Conservation (phyloP, 2,113 vertebrate genomes). For the Dipodomys ordii region DNA sequence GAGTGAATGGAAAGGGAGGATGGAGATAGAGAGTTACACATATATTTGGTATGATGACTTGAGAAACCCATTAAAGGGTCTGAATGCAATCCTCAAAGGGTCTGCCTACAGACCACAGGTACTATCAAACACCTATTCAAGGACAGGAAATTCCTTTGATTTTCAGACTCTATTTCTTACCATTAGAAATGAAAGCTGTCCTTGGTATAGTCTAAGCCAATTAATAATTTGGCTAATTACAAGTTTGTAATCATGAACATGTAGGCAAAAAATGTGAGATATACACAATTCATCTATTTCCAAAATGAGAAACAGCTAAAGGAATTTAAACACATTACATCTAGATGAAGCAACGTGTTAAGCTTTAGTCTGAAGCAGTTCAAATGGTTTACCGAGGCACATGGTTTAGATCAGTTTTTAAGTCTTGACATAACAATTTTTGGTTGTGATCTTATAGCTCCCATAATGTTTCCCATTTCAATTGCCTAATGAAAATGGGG, state of each 20-base stretch:
- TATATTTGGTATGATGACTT: not conserved
- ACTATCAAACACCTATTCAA: not conserved
- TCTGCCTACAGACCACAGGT: not conserved
- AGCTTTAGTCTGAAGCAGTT: constrained; percentile 47
- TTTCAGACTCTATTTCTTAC: not conserved
- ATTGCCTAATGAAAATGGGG: constrained; percentile 6
- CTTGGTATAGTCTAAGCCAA: not conserved
- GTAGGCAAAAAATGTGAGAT: constrained; percentile 40
- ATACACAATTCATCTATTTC: constrained; percentile 62
- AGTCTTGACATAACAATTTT: constrained; percentile 31
- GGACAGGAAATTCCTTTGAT: not conserved
- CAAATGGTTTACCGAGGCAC: not conserved
- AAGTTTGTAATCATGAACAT: constrained; percentile 56
- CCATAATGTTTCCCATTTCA: constrained; percentile 14
- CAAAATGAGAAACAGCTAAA: constrained; percentile 63
- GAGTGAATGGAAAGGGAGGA: no score
- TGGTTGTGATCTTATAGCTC: constrained; percentile 34
- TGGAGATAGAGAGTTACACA: no score
- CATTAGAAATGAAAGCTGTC: not conserved
- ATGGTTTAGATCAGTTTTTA: constrained; percentile 44
- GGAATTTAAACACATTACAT: constrained; percentile 71
- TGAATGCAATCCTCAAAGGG: no score
- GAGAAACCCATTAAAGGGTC: not conserved
- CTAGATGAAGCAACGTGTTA: constrained; percentile 55
- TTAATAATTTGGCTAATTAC: constrained; percentile 57